Conservation (phyloP, 2,113 vertebrate species). For the Gorilla gorilla region DNA sequence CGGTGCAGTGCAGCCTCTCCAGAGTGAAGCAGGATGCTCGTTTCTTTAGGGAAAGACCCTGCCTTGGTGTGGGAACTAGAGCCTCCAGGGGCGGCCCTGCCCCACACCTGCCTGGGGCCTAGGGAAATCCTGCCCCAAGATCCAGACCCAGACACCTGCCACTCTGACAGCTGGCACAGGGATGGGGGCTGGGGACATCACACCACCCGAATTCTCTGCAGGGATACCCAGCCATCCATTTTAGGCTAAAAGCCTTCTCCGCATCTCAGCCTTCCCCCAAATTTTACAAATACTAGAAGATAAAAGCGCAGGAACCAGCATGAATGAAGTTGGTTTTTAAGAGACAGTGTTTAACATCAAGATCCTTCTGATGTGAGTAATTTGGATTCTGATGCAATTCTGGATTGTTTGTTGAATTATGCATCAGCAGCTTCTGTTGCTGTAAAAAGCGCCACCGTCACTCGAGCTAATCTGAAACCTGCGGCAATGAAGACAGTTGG, state of each 20-base stretch:
- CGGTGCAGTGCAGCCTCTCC: background rate
- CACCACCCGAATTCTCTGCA: background rate
- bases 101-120: background rate
- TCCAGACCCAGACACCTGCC: background rate
- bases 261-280: background rate
- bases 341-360: constrained; percentile 50
- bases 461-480: constrained; percentile 34
- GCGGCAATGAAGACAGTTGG: constrained; percentile 43
- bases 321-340: constrained; percentile 57
- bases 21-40: background rate
- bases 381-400: constrained; percentile 59
- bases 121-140: background rate
- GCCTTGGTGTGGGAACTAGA: background rate
- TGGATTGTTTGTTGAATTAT: constrained; percentile 75
- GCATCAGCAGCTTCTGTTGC: constrained; percentile 60
- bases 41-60: background rate
- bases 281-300: constrained; percentile 14
- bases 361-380: constrained; percentile 3
- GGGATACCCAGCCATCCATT: background rate
- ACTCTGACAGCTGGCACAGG: constrained; percentile 30
- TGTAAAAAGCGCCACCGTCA: background rate
- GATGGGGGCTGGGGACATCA: background rate
- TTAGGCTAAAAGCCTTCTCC: background rate
- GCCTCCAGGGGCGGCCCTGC: background rate
- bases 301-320: constrained; percentile 7